Conservation (phyloP, 2,888 invertebrate species). For the Unio pictorum region DNA sequence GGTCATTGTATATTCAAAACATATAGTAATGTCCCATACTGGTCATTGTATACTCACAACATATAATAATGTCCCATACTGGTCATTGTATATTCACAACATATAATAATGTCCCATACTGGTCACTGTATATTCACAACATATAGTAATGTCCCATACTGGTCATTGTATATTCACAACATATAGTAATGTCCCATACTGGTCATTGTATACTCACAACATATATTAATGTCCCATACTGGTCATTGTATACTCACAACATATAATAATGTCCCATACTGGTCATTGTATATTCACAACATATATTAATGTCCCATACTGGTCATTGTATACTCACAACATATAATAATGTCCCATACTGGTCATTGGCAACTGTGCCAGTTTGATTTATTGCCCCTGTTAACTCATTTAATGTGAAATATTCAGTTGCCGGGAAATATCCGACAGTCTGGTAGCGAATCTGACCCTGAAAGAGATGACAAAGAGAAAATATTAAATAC, state of each 20-base stretch:
- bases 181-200: conserved; percentile 41
- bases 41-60: conserved; percentile 42
- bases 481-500: not conserved
- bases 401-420: conserved; percentile 42
- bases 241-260: conserved; percentile 42
- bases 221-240: conserved; percentile 41
- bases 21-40: conserved; percentile 41
- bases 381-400: conserved; percentile 40
- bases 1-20: conserved; percentile 42
- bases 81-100: conserved; percentile 42
- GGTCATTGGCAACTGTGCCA: conserved; percentile 39
- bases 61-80: conserved; percentile 41
- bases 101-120: conserved; percentile 41
- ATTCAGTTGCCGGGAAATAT: conserved; percentile 50
- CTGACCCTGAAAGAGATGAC: conserved; percentile 32
- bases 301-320: conserved; percentile 41
- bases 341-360: conserved; percentile 41
- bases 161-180: conserved; percentile 42
- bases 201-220: conserved; percentile 42
- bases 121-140: conserved; percentile 42
- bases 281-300: conserved; percentile 42
- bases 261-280: conserved; percentile 41
- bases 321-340: conserved; percentile 54
- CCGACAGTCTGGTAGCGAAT: conserved; percentile 46
- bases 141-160: conserved; percentile 41